These are phyloP conservation scores for Plutomurus gul DNA, from an alignment of 1,140 invertebrate species.

Conservation along the genomic window DNA sequence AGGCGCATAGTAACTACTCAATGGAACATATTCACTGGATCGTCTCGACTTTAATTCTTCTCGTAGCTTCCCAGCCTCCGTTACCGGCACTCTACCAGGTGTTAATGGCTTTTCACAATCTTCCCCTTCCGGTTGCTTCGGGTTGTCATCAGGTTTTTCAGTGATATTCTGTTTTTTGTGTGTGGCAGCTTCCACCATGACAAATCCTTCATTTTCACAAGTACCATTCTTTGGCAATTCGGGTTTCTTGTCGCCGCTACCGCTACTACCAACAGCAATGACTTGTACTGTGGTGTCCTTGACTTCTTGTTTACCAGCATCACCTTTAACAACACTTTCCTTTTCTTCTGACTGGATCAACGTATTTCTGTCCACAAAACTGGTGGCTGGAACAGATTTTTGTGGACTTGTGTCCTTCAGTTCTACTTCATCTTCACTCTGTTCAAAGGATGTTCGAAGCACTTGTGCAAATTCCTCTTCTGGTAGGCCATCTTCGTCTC, in stretches of 20 bases:
- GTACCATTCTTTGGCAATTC: no score
- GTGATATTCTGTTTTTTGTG: no score
- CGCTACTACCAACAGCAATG: no score
- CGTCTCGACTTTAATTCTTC: conserved; percentile 7
- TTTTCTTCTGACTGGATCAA: no score
- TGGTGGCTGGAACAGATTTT: no score
- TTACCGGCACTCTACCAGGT: neutral
- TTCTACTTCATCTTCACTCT: neutral
- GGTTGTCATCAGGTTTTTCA: neutral
- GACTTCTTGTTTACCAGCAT: no score
- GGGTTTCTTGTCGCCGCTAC: no score
- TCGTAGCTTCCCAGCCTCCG: neutral
- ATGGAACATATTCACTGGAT: conserved; percentile 47
- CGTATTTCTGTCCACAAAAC: no score
- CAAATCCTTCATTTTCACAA: no score
- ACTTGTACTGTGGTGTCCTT: no score
- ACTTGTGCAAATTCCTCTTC: conserved; percentile 11
- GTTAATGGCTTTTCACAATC: neutral
- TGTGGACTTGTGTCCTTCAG: neutral
- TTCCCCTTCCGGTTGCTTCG: neutral
- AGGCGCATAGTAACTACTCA: conserved; percentile 33
- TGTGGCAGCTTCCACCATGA: no score
- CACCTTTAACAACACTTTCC: no score
- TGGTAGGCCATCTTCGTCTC: conserved; percentile 8
- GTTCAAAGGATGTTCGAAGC: neutral